Percentiles rank a stretch among this genome's conserved stretches.
Evolutionary conservation across 2,888 invertebrate species (phyloP).

Genomic region (Chymomyza caudatula): DNA sequence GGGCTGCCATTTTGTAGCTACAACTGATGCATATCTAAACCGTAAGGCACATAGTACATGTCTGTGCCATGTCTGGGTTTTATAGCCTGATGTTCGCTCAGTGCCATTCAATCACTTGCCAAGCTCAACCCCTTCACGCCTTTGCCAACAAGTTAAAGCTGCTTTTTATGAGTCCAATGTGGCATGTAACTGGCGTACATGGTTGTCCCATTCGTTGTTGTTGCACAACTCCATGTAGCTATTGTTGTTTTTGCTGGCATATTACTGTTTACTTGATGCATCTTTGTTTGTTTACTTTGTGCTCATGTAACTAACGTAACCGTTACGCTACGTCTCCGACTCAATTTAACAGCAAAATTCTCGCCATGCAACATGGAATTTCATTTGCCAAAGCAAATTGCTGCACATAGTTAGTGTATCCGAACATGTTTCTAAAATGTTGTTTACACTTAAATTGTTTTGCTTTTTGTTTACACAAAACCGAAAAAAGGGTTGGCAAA

Average conservation of each 20-base stretch:
- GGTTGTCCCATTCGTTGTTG: too few species aligned
- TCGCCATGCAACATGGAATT: constrained; percentile 46
- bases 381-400: constrained; percentile 49
- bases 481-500: neutral
- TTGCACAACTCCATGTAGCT: neutral
- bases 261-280: neutral
- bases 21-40: constrained; percentile 6
- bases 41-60: neutral
- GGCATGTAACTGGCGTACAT: constrained; percentile 32
- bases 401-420: neutral
- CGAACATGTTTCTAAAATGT: constrained; percentile 28
- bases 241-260: constrained; percentile 3
- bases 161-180: constrained; percentile 55
- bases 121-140: constrained; percentile 8
- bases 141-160: constrained; percentile 45
- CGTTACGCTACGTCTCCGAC: constrained; percentile 10
- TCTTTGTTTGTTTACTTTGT: constrained; percentile 56
- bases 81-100: neutral
- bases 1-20: neutral
- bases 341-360: constrained; percentile 13
- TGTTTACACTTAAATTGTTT: constrained; percentile 46
- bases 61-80: neutral
- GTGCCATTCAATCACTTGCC: constrained; percentile 2
- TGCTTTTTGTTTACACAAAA: constrained; percentile 40
- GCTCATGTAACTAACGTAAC: constrained; percentile 51